Conservation (phyloP, 2,888 invertebrate species). For the Clepsis dumicolana region DNA sequence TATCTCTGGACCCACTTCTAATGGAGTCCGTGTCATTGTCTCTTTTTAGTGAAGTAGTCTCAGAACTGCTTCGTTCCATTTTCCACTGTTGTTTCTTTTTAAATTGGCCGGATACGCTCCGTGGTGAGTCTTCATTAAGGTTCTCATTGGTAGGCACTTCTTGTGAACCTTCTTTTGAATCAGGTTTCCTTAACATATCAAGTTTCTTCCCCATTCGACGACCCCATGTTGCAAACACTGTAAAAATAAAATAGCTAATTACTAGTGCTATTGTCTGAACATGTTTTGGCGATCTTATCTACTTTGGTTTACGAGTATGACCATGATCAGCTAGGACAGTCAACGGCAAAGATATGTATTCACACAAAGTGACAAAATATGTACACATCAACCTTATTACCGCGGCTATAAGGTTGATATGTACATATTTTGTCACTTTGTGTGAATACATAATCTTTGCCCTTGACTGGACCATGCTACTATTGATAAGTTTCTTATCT, state of each 20-base stretch:
- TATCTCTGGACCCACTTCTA: slow-evolving; percentile 79
- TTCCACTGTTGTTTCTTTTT: slow-evolving; percentile 87
- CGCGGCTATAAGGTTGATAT: too few relatives aligned
- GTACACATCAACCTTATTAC: too few relatives aligned
- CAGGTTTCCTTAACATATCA: slow-evolving; percentile 89
- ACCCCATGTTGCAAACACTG: slow-evolving; percentile 91
- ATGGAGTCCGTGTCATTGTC: slow-evolving; percentile 82
- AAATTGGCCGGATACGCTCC: slow-evolving; percentile 73
- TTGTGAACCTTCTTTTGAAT: slow-evolving; percentile 85
- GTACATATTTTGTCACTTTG: too few relatives aligned
- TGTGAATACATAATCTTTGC: too few relatives aligned
- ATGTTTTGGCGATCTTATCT: background rate
- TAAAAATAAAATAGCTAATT: slow-evolving; percentile 53
- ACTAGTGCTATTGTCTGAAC: background rate
- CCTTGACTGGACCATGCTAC: too few relatives aligned
- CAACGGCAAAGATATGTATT: too few relatives aligned
- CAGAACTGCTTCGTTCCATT: slow-evolving; percentile 85
- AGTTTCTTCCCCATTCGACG: slow-evolving; percentile 92
- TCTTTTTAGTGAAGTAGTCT: slow-evolving; percentile 76
- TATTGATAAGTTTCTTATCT: too few relatives aligned
- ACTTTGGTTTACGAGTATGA: too few relatives aligned
- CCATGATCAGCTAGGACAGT: too few relatives aligned
- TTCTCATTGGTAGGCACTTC: slow-evolving; percentile 65
- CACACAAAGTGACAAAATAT: too few relatives aligned
- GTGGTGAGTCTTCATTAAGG: slow-evolving; percentile 66